phyloP scores from a whole-genome alignment of 2,113 vertebrate species.

The Corapipo altera region DNA sequence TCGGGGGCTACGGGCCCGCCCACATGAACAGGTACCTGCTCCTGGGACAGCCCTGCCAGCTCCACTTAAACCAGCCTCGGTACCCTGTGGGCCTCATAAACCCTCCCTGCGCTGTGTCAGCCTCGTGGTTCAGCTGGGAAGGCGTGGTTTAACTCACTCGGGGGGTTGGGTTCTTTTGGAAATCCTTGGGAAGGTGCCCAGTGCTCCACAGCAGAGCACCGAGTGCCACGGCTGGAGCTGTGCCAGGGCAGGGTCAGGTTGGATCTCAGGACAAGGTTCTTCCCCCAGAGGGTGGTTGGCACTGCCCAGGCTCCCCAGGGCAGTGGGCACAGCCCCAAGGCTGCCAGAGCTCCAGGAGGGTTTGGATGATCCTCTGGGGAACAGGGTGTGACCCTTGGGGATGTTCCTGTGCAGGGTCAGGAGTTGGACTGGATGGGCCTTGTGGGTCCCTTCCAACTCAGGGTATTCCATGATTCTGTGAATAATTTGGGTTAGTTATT shows the following conservation, averaged over 20 bases:
- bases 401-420: background rate
- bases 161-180: background rate
- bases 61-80: too few species aligned
- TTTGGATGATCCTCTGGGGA: background rate
- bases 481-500: background rate
- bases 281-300: background rate
- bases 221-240: background rate
- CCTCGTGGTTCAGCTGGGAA: too few species aligned
- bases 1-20: conserved; percentile 94
- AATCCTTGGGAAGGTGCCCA: background rate
- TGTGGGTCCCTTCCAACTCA: background rate
- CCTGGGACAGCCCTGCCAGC: too few species aligned
- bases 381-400: background rate
- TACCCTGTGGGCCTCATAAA: too few species aligned
- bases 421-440: background rate
- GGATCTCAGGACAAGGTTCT: background rate
- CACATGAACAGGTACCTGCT: conserved; percentile 93
- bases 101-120: too few species aligned
- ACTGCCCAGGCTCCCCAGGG: background rate
- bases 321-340: background rate
- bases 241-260: background rate
- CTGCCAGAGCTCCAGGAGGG: background rate
- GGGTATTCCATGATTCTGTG: background rate
- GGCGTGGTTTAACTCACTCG: too few species aligned
- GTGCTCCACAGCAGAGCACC: background rate